Evolutionary conservation across 2,113 vertebrate species (phyloP).

Genomic region (Ictidomys tridecemlineatus): DNA sequence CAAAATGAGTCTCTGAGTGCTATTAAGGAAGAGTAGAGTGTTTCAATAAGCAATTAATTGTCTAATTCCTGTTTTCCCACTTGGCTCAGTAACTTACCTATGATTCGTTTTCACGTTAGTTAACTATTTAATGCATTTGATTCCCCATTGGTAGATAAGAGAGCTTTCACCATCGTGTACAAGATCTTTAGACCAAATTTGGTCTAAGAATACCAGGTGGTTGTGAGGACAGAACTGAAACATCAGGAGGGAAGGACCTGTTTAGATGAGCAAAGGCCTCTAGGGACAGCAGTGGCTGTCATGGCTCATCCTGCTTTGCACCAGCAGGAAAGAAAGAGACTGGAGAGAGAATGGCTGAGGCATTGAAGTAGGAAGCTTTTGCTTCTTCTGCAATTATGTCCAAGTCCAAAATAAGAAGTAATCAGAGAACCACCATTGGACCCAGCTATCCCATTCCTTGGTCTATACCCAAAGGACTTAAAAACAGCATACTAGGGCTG

Average conservation of each 20-base stretch:
- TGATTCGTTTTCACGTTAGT: not conserved
- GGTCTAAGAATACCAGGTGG: not conserved
- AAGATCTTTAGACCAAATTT: not conserved
- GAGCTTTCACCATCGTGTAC: not conserved
- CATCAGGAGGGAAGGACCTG: not conserved
- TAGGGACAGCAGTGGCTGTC: not conserved
- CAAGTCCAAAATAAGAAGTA: not conserved
- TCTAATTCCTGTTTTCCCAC: not conserved
- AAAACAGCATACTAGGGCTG: too few relatives aligned
- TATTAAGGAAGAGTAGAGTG: not conserved
- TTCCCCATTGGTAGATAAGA: not conserved
- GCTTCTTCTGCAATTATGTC: not conserved
- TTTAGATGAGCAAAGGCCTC: not conserved
- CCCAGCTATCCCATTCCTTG: too few relatives aligned
- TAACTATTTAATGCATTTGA: not conserved
- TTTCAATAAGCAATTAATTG: not conserved
- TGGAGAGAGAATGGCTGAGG: not conserved
- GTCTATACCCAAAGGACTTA: too few relatives aligned
- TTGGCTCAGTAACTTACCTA: not conserved
- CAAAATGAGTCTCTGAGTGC: not conserved
- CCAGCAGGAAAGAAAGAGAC: not conserved
- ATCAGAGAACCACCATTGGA: not conserved
- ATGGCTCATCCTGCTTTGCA: accelerated
- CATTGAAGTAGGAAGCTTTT: not conserved
- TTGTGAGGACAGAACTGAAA: not conserved